These are phyloP conservation scores for Phaedon cochleariae DNA, from an alignment of 2,888 invertebrate species.

Conservation along the genomic window DNA sequence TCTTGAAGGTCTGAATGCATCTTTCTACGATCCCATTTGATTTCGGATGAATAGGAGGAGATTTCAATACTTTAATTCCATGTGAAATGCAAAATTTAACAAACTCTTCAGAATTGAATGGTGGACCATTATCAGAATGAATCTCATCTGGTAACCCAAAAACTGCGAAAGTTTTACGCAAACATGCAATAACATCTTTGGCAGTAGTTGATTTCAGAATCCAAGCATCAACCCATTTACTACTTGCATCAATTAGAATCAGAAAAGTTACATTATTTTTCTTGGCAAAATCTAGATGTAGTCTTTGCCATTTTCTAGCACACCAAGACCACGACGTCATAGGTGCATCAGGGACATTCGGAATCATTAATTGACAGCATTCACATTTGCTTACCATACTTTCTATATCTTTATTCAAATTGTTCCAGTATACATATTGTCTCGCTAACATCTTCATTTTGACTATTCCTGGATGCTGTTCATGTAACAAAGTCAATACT, in stretches of 20 bases:
- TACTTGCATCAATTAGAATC: conserved; percentile 31
- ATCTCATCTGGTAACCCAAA: conserved; percentile 35
- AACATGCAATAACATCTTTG: conserved; percentile 22
- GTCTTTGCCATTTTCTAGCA: conserved; percentile 2
- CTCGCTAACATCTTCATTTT: conserved; percentile 13
- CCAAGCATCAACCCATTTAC: conserved; percentile 39
- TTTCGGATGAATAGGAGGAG: conserved; percentile 39
- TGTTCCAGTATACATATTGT: conserved; percentile 14
- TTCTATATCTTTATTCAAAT: conserved; percentile 11
- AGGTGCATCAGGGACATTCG: not conserved
- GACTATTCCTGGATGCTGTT: conserved; percentile 10
- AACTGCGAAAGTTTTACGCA: conserved; percentile 31
- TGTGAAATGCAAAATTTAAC: conserved; percentile 39
- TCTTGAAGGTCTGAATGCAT: conserved; percentile 39
- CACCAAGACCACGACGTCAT: conserved; percentile 7
- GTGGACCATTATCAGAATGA: conserved; percentile 42
- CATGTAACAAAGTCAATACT: not conserved
- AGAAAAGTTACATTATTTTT: conserved; percentile 19
- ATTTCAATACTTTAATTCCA: conserved; percentile 39
- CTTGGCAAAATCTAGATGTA: conserved; percentile 11
- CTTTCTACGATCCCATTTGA: conserved; percentile 38
- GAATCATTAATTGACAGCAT: conserved; percentile 11
- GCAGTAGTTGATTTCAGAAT: conserved; percentile 30
- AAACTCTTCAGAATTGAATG: conserved; percentile 37
- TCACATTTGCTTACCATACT: conserved; percentile 4